These are phyloP conservation scores for Petrocephalus microphthalmus DNA, from an alignment of 2,113 vertebrate genomes.

Conservation along the genomic window DNA sequence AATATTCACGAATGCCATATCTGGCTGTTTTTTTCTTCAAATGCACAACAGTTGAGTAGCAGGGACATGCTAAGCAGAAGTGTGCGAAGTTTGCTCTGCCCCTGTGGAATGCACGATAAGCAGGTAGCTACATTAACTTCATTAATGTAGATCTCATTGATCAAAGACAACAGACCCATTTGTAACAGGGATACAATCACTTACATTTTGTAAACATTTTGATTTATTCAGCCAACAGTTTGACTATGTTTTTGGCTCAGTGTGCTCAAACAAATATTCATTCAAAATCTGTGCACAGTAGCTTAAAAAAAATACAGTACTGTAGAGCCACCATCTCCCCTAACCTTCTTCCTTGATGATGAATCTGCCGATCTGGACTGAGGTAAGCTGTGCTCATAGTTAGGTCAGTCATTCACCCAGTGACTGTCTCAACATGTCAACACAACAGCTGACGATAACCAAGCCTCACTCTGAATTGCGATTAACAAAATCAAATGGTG, in stretches of 20 bases:
- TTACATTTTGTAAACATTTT: constrained; percentile 4
- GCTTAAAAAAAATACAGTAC: neutral
- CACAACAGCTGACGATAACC: neutral
- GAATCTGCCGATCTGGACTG: neutral
- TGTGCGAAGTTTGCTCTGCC: neutral
- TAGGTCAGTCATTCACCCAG: neutral
- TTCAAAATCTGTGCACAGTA: neutral
- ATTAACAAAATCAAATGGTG: neutral
- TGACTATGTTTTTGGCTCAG: constrained; percentile 1
- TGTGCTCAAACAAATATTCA: neutral
- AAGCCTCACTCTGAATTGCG: neutral
- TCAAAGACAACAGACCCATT: neutral
- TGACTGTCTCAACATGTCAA: neutral
- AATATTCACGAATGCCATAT: neutral
- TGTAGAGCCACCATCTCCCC: neutral
- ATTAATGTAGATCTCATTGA: neutral
- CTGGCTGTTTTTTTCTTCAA: neutral
- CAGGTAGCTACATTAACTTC: neutral
- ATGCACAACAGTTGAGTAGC: neutral
- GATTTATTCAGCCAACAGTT: neutral
- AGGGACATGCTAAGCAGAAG: neutral
- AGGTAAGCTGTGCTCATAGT: neutral
- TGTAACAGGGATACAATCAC: neutral
- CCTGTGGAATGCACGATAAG: neutral
- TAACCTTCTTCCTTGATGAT: neutral